These are phyloP conservation scores for Coenonympha arcania DNA, from an alignment of 2,888 invertebrate species.

Conservation along the genomic window DNA sequence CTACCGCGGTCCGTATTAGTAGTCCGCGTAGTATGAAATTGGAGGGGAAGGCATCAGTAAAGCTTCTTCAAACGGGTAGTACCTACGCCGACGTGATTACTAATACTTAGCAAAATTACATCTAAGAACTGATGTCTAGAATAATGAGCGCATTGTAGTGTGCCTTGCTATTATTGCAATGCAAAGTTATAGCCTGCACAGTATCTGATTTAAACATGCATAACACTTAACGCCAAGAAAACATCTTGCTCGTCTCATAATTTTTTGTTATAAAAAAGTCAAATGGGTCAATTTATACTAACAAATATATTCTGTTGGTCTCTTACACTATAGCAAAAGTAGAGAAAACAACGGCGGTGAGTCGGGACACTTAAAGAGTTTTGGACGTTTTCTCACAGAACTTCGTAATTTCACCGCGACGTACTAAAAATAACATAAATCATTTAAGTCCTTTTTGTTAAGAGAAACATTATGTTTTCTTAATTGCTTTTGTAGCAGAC, in stretches of 20 bases:
- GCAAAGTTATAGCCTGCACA: no score
- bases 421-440: conserved; percentile 27
- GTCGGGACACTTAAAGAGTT: conserved; percentile 60
- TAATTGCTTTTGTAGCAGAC: conserved; percentile 4
- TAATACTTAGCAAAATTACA: no score
- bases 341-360: conserved; percentile 38
- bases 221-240: background rate
- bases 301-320: background rate
- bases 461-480: conserved; percentile 8
- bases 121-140: no score
- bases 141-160: no score
- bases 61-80: no score
- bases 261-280: background rate
- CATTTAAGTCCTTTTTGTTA: conserved; percentile 22
- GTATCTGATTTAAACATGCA: no score
- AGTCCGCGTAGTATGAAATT: no score
- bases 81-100: no score
- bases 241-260: no score
- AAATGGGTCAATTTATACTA: background rate
- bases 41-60: no score
- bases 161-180: no score
- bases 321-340: conserved; percentile 33
- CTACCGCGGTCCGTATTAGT: no score
- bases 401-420: conserved; percentile 49
- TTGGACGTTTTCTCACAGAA: conserved; percentile 63